Conservation (phyloP, 2,888 invertebrate genomes). For the Dolichomitus sp. region DNA sequence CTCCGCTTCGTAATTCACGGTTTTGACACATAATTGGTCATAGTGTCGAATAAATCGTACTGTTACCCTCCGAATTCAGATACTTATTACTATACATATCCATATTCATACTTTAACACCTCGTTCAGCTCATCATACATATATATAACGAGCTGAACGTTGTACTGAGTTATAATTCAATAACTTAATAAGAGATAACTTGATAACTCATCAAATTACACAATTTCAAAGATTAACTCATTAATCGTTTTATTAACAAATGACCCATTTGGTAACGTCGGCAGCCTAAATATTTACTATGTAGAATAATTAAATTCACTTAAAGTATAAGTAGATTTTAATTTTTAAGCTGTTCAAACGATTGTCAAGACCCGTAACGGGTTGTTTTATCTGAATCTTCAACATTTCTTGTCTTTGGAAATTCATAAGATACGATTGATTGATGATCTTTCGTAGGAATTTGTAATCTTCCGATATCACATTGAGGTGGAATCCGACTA, state of each 20-base stretch:
- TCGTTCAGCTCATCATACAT: not conserved
- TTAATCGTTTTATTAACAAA: not conserved
- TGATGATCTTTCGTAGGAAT: too few relatives aligned
- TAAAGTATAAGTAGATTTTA: too few relatives aligned
- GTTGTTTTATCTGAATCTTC: too few relatives aligned
- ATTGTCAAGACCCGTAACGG: not conserved
- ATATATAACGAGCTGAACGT: too few relatives aligned
- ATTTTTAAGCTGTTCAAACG: too few relatives aligned
- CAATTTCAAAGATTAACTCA: not conserved
- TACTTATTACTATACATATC: not conserved
- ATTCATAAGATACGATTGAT: too few relatives aligned
- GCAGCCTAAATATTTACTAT: too few relatives aligned
- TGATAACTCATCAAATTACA: not conserved
- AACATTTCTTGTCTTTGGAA: too few relatives aligned
- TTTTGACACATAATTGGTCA: not conserved
- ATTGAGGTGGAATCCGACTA: not conserved
- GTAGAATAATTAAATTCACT: too few relatives aligned
- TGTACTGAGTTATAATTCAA: not conserved
- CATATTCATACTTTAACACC: not conserved
- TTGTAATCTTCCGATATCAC: not conserved
- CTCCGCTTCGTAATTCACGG: conserved; percentile 8
- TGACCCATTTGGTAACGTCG: not conserved
- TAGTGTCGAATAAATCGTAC: conserved; percentile 4
- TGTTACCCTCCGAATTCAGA: not conserved
- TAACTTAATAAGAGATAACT: not conserved